Evolutionary conservation across 2,797 vertebrate genomes (phyloP), one percentile per base, ranked within the genome.

Genomic region (Pseudochaenichthys georgianus): DNA sequence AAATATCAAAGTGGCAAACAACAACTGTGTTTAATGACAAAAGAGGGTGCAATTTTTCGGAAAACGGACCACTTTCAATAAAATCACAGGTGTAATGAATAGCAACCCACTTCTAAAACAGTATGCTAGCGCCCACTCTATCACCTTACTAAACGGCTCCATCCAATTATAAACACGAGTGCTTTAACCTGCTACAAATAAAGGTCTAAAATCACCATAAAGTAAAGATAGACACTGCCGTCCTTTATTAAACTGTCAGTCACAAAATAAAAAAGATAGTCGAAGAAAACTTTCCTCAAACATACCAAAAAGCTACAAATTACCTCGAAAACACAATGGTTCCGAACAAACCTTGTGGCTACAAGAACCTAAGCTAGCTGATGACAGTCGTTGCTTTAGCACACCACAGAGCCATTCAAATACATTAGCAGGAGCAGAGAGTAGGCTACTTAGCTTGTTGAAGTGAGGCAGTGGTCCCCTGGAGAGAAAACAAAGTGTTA

Each of bases 391-490:
- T 13, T 55, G 45, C 15, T 50, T 52, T 31, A 43, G 6, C 52
- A 51, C 73, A 72, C 15, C 45, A 8, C 46, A 8, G 45, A 81
- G 73, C 64, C 61, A 50, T 64, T 42, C 69, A 77, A 65, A 74
- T 70, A 73, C 57, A 72, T 23, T 47, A 59, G 38, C 66, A 45
- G 15, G 38, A 59, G 41, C 45, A n/a, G 47, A 41, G 47, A 62
- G 38, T 31, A 23, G 23, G 2, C 23, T 23, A 41, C 43, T 70
- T 13, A 23, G 51, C 19, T 58, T 34, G 46, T 54, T 63, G 15
- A 62, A 62, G n/a, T 38, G 55, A 54, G 5, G 47, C 42, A n/a
- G 21, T 11, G 42, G 16, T 59, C 55, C 38, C 9, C 13, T 9
- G 13, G 42, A 50, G 38, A 58, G 51, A 3, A 9, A 5, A 53